phyloP scores from a whole-genome alignment of 1,140 invertebrate genomes.

The Phymastichus coffea region DNA sequence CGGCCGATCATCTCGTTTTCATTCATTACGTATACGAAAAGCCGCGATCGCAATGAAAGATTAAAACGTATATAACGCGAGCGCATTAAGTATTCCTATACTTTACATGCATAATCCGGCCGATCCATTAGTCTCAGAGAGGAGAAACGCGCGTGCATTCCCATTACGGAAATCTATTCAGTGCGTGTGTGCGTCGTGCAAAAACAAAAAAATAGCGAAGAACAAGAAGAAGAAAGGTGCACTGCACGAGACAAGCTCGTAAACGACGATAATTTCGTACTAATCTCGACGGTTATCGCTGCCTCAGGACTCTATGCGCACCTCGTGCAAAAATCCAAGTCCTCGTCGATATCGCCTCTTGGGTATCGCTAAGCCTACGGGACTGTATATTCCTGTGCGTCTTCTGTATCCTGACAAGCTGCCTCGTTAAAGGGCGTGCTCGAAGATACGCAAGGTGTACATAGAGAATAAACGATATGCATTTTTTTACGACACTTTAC shows the following conservation, averaged over 20 bases:
- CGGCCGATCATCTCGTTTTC: slow-evolving; percentile 18
- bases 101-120: slow-evolving; percentile 17
- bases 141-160: slow-evolving; percentile 23
- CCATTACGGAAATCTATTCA: slow-evolving; percentile 12
- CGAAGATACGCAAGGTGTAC: too few relatives aligned
- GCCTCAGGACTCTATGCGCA: too few relatives aligned
- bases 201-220: not conserved
- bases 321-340: too few relatives aligned
- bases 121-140: slow-evolving; percentile 28
- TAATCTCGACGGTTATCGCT: slow-evolving; percentile 27
- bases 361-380: too few relatives aligned
- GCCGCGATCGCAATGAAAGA: slow-evolving; percentile 17
- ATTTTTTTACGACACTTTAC: too few relatives aligned
- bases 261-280: slow-evolving; percentile 23
- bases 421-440: too few relatives aligned
- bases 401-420: too few relatives aligned
- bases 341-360: too few relatives aligned
- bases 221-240: slow-evolving; percentile 5
- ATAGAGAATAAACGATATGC: too few relatives aligned
- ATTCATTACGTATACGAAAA: slow-evolving; percentile 22
- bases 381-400: too few relatives aligned
- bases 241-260: not conserved
- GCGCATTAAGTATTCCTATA: slow-evolving; percentile 16
- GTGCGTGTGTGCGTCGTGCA: not conserved
- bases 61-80: not conserved